phyloP scores from a whole-genome alignment of 2,797 vertebrate genomes.

The Babyrousa celebensis region DNA sequence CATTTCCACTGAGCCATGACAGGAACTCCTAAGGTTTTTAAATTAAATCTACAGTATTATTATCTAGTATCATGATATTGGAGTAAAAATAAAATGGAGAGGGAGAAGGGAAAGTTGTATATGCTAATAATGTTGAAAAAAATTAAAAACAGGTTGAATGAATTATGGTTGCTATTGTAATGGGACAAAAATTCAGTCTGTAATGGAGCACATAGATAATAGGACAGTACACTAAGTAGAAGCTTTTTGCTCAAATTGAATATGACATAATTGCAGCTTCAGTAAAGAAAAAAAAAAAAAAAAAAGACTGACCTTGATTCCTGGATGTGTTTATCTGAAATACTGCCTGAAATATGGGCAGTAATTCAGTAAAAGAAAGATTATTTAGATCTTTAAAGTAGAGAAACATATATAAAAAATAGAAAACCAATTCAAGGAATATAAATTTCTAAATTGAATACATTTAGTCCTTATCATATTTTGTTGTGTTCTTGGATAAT shows the following conservation, averaged over 20 bases:
- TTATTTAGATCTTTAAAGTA: not conserved
- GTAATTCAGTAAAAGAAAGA: not conserved
- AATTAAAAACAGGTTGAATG: slow-evolving; percentile 13
- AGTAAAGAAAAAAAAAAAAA: slow-evolving; percentile 64
- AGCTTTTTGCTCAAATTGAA: slow-evolving; percentile 57
- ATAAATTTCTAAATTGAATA: not conserved
- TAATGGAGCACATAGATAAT: slow-evolving; percentile 35
- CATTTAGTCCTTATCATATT: not conserved
- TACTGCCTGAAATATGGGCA: slow-evolving; percentile 37
- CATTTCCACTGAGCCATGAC: too few relatives aligned
- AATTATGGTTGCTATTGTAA: not conserved
- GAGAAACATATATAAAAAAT: not conserved
- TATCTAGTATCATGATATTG: not conserved
- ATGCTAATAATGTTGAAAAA: not conserved
- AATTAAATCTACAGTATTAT: slow-evolving; percentile 29
- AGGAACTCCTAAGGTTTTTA: not conserved
- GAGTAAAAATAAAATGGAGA: slow-evolving; percentile 39
- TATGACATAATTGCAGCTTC: slow-evolving; percentile 49
- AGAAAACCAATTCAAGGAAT: not conserved
- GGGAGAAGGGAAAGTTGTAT: not conserved
- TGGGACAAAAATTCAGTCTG: not conserved
- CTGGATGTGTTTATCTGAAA: slow-evolving; percentile 58
- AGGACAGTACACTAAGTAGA: not conserved
- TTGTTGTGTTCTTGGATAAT: not conserved
- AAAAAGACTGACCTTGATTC: slow-evolving; percentile 46